phyloP scores from a whole-genome alignment of 2,113 vertebrate genomes.

The Opisthocomus hoazin region DNA sequence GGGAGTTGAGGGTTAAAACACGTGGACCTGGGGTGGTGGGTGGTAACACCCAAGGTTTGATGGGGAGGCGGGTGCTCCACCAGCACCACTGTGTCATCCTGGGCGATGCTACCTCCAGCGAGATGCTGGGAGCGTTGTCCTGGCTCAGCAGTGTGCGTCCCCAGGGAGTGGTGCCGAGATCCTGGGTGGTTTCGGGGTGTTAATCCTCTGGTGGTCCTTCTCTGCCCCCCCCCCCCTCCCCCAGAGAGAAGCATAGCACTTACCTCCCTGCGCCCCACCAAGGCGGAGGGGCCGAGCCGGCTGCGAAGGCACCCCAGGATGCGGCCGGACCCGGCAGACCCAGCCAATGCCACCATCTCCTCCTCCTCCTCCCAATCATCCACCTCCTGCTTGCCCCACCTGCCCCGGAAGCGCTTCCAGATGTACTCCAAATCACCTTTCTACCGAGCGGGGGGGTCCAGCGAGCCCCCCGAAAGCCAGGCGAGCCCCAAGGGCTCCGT shows the following conservation, averaged over 20 bases:
- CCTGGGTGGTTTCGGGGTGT: fast-evolving
- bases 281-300: conserved; percentile 71
- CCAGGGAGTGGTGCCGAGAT: fast-evolving
- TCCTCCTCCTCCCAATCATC: conserved; percentile 68
- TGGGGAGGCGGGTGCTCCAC: neutral
- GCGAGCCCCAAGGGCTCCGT: conserved; percentile 44
- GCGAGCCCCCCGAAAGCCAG: conserved; percentile 39
- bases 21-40: fast-evolving
- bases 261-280: conserved; percentile 70
- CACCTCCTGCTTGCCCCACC: conserved; percentile 73
- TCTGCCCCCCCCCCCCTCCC: too few species aligned
- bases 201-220: neutral
- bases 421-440: conserved; percentile 87
- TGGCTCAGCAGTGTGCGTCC: fast-evolving
- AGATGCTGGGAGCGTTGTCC: neutral
- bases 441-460: conserved; percentile 46
- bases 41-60: neutral
- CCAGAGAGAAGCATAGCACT: conserved; percentile 79
- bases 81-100: fast-evolving
- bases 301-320: conserved; percentile 67
- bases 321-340: conserved; percentile 77
- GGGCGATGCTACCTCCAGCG: fast-evolving
- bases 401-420: conserved; percentile 80
- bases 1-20: neutral
- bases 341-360: neutral